Base-by-base conservation (phyloP, 2,113 vertebrate species). In the Neofelis nebulosa region DNA sequence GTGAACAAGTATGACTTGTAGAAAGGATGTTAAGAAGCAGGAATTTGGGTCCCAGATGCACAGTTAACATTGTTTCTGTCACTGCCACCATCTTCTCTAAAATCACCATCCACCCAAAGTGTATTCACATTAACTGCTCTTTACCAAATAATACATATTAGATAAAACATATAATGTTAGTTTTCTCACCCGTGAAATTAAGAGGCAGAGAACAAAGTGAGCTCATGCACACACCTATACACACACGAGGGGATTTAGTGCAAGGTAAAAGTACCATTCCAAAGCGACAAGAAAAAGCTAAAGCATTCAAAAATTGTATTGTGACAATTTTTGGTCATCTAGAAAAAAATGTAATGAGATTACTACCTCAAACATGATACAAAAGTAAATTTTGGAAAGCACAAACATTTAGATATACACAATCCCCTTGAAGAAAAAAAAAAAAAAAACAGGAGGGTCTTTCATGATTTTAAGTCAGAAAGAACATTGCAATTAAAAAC, bases 31-130 rank as follows among this genome's bases (percentile, higher is more conserved):
- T 16, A 55, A 50, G 7, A 91, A 29, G 10, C 13, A 45, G 2
- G 1, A 65, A 0, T 63, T 55, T 73, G 9, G 2, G 19, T 36
- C 13, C 2, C 5, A 71, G 9, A 1, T 84, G 0, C n/a, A 55
- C 6, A 66, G 38, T 31, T 38, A 61, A 21, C 29, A 9, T 16
- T 21, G 18, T 11, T 25, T 31, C 2, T 89, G 11, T 63, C 19
- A 66, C 2, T 81, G 66, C 0, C 19, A 19, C 0, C 0, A 6
- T 2, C 36, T 55, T 65, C 7, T 52, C 12, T 80, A 33, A 86
- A 71, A 73, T 23, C 18, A 63, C 7, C 3, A 14, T 52, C 9
- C 81, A 19, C n/a, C 5, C 3, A n/a, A 21, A 66, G 27, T 55
- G 36, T 25, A 31, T 48, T 80, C n/a, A 93, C 9, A 87, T 9